These are phyloP conservation scores for Calidris pygmaea DNA, from an alignment of 2,113 vertebrate species.

Conservation along the genomic window DNA sequence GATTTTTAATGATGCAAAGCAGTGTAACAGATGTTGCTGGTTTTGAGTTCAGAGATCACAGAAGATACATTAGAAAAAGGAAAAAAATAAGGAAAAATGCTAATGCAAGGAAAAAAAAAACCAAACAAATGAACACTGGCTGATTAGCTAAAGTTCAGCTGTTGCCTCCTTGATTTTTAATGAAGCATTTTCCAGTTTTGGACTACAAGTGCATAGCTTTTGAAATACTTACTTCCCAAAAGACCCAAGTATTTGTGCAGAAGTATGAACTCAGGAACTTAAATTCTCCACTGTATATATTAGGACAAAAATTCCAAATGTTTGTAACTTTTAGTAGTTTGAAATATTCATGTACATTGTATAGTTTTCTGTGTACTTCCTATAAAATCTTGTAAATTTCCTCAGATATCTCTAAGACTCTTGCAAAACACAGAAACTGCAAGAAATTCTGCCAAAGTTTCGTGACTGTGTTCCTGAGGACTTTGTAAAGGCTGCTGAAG, in stretches of 20 bases:
- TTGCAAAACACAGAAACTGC: background rate
- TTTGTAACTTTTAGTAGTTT: background rate
- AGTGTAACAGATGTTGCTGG: background rate
- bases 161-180: background rate
- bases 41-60: conserved; percentile 2
- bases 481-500: background rate
- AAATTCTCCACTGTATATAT: background rate
- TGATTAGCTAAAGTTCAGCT: background rate
- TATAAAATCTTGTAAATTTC: background rate
- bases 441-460: background rate
- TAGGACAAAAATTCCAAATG: background rate
- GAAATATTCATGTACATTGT: background rate
- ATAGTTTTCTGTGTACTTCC: background rate
- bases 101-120: background rate
- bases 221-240: background rate
- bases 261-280: background rate
- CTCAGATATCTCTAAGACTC: background rate
- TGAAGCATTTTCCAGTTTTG: background rate
- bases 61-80: background rate
- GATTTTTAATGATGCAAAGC: background rate
- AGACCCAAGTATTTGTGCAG: background rate
- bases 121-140: background rate
- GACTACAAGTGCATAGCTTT: background rate
- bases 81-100: background rate
- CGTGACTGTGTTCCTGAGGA: background rate